Evolutionary conservation across 2,888 invertebrate species (phyloP), one percentile per base, ranked within the genome.

Genomic region (Drosophila parthenogenetica): DNA sequence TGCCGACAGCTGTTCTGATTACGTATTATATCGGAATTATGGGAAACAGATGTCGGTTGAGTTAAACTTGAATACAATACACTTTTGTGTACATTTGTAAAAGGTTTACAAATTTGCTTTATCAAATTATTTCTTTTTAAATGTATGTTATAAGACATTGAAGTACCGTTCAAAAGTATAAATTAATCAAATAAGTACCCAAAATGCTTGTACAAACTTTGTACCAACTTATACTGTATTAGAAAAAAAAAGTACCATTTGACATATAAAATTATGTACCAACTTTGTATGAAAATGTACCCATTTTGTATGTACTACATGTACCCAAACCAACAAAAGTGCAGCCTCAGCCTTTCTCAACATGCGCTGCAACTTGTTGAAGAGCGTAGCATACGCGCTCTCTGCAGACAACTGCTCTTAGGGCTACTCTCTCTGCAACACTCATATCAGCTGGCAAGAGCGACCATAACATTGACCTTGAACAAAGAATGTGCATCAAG

Each of bases 381-480:
- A 69, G 59, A 63, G 69, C 46, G 29, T 0, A 5, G 10, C 29
- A 3, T 10, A 7, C 16, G 1, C 10, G 14, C 53, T 62, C 51
- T 58, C 40, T 25, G 13, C 25, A 25, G 39, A 39, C 17, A 37
- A 17, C n/a, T 10, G 32, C 22, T 45, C 60, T 46, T 48, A 35
- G 8, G 8, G 5, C 5, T 5, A 2, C 32, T 32, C 57, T 50
- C 51, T 61, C 49, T 8, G 16, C 14, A 22, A 14, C 14, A 17
- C 19, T 2, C 29, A 29, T 46, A 63, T 59, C 69, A 70, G 66
- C 76, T 84, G 81, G 17, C 55, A 43, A 10, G 37, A 8, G 10
- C 14, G 19, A 14, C 25, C 45, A 8, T 61, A 32, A 70, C 71
- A 79, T 68, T 87, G 87, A 78, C 84, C 84, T 85, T 87, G 81